Evolutionary conservation across 2,797 vertebrate genomes (phyloP).

Genomic region (Mus caroli): DNA sequence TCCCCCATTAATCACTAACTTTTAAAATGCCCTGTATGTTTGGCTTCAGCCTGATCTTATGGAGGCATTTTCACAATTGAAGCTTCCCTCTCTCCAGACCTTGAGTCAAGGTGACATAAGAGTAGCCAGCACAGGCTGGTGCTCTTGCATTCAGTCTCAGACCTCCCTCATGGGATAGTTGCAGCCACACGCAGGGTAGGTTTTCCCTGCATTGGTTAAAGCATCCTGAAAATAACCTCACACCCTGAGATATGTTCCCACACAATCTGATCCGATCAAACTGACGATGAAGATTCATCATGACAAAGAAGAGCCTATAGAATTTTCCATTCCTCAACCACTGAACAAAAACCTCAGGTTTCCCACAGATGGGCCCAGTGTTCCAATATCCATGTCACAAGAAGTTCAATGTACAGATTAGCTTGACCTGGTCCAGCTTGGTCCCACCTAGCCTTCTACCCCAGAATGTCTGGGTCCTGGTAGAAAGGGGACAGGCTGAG

Average conservation of each 20-base stretch:
- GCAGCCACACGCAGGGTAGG: neutral
- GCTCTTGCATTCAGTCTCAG: neutral
- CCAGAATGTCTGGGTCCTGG: neutral
- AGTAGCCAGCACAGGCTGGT: neutral
- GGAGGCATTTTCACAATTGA: neutral
- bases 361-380: neutral
- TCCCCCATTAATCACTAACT: neutral
- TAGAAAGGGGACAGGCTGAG: neutral
- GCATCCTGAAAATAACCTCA: neutral
- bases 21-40: neutral
- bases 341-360: neutral
- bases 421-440: neutral
- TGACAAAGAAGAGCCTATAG: neutral
- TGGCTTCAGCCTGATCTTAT: neutral
- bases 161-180: neutral
- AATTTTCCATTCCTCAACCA: neutral
- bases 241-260: neutral
- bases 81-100: neutral
- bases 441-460: neutral
- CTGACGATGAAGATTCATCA: no score
- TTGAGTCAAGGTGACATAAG: neutral
- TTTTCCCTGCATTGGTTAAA: neutral
- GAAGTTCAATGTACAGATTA: neutral
- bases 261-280: neutral
- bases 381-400: neutral